Base-by-base conservation (phyloP, 2,113 vertebrate species). In the Lutjanus erythropterus region DNA sequence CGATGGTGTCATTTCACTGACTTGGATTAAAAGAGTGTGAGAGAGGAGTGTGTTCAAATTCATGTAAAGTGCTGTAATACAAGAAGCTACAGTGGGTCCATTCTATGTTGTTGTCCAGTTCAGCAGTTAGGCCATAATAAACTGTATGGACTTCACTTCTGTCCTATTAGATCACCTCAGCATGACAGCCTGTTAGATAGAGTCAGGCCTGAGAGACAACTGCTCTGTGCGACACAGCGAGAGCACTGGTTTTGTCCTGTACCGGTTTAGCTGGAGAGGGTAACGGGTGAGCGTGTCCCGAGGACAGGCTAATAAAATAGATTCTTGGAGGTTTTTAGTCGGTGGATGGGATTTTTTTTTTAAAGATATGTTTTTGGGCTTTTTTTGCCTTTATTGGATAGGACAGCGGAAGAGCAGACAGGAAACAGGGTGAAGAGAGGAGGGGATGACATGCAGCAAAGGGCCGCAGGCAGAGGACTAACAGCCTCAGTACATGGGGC, bases 91-190 rank as follows among this genome's bases (percentile, higher is more conserved):
- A 55, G 23, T 59, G 6, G 41, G 12, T 41, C 42, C 65, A 35
- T 4, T 78, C 9, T 49, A 31, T 69, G 65, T 60, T 82, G 74
- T 69, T 80, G 81, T 83, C 72, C 60, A 85, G 50, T 89, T 80
- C 72, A 78, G 75, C 82, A 76, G 53, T 65, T 49, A 62, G 72
- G 71, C 64, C 85, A 68, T 78, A 78, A 87, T 83, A 75, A 78
- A 85, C 23, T 84, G 86, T 75, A 83, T 72, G 58, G 87, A 73
- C 85, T 84, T 85, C 74, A 88, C 86, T 87, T 83, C 73, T 93
- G 90, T 91, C 91, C 80, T 78, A 79, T 91, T 84, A 75, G 66
- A 90, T 93, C 84, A 86, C 71, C 66, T 87, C 90, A 89, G 31
- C n/a, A 23, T 92, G 90, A 87, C 84, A 83, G 82, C 61, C 77